Base-by-base conservation (phyloP, 2,113 vertebrate genomes). In the Nothocercus nigrocapillus region DNA sequence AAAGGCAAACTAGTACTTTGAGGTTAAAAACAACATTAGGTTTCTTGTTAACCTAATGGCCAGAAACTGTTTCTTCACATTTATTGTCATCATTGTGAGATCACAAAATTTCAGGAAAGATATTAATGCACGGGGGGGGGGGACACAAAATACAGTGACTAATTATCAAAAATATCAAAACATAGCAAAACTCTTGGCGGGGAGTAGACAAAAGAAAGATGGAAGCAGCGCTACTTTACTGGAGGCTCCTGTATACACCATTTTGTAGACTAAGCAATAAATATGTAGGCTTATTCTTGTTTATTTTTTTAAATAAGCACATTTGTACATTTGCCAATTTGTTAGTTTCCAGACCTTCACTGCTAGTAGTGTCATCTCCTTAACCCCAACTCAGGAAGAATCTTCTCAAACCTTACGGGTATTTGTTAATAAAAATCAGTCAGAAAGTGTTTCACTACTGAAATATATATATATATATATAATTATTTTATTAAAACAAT, bases 1-100 rank as follows among this genome's bases (percentile, higher is more conserved):
- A 68, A 56, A 85, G 25, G 44, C 14, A 69, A 93, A 76, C 47
- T 38, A 47, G 47, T 73, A 25, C 32, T 44, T 45, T 1, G 13
- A 13, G 15, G 27, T 45, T 61, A 4, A 49, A 21, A 0, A 7
- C 0, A 4, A 5, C 20, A 21, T 59, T 21, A 11, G 1, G n/a
- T 59, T 51, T 64, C 42, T 59, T 38, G 69, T 42, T 8, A 62
- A 21, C n/a, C 47, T 8, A 7, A 1, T 0, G 19, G 63, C 76
- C 91, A 58, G 59, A 66, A 62, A 59, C 9, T 11, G 12, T 17
- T 73, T 53, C 63, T 14, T 47, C 40, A 13, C 15, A 25, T 30
- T 53, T 13, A 8, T 51, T 17, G 18, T 30, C 3, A 3, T 14
- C 1, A n/a, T 12, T 81, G 22, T 38, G 42, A 5, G 38, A 44